Conservation (phyloP, 2,888 invertebrate genomes). For the Aquatica leii region DNA sequence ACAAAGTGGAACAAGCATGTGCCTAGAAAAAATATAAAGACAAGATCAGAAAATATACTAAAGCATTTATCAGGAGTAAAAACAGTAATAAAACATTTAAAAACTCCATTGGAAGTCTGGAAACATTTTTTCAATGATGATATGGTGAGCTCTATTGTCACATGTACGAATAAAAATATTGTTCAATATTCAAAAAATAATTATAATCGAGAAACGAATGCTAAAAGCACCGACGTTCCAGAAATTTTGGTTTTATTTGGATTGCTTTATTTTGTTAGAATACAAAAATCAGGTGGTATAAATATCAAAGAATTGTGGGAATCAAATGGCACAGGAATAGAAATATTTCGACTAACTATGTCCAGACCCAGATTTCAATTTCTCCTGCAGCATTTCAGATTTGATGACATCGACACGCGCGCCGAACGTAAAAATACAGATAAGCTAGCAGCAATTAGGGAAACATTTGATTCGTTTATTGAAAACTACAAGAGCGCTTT, state of each 20-base stretch:
- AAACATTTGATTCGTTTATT: slow-evolving; percentile 39
- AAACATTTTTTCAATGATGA: slow-evolving; percentile 14
- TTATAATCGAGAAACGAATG: slow-evolving; percentile 5
- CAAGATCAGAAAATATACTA: slow-evolving; percentile 14
- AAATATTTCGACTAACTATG: slow-evolving; percentile 15
- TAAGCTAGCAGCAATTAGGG: slow-evolving; percentile 35
- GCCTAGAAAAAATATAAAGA: not conserved
- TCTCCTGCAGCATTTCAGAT: slow-evolving; percentile 21
- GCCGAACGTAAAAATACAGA: slow-evolving; percentile 25
- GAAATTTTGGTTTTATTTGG: slow-evolving; percentile 14
- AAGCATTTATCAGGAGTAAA: slow-evolving; percentile 14
- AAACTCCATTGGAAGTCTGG: slow-evolving; percentile 7
- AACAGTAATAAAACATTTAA: slow-evolving; percentile 1
- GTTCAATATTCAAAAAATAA: not conserved
- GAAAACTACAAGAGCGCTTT: slow-evolving; percentile 37
- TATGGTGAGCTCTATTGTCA: slow-evolving; percentile 5
- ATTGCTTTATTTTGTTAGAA: slow-evolving; percentile 7
- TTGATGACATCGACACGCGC: slow-evolving; percentile 29
- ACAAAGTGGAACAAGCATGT: slow-evolving; percentile 11
- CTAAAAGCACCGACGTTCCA: not conserved
- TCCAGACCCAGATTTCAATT: not conserved
- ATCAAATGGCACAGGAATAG: slow-evolving; percentile 12
- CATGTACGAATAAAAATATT: slow-evolving; percentile 9
- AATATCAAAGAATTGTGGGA: slow-evolving; percentile 11
- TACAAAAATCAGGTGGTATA: slow-evolving; percentile 5